Percentiles rank a stretch among this genome's conserved stretches.
phyloP scores from a whole-genome alignment of 2,797 vertebrate species.

The Sarcophilus harrisii region DNA sequence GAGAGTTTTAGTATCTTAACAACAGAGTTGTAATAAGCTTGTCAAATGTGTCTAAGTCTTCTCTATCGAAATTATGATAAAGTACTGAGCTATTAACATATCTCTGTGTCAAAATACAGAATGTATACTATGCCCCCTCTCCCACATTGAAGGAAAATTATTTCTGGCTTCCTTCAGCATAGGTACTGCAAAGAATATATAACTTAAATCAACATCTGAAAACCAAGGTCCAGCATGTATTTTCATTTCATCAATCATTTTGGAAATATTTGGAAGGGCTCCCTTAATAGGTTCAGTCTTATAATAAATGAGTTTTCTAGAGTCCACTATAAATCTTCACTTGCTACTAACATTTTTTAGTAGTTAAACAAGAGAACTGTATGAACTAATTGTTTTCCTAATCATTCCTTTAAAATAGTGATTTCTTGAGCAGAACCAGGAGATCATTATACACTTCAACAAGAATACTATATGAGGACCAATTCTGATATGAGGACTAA shows the following conservation, averaged over 20 bases:
- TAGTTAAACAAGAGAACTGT: neutral
- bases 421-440: neutral
- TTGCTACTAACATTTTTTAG: neutral
- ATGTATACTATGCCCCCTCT: neutral
- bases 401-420: neutral
- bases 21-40: neutral
- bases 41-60: neutral
- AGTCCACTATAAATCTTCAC: neutral
- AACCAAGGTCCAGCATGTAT: neutral
- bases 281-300: neutral
- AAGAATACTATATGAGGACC: too few species aligned
- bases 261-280: neutral
- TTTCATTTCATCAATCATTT: neutral
- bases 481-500: too few species aligned
- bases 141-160: neutral
- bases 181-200: neutral
- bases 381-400: neutral
- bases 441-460: too few species aligned
- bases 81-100: neutral
- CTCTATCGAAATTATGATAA: neutral
- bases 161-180: neutral
- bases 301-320: neutral
- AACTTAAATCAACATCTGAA: neutral
- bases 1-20: neutral
- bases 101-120: neutral